Evolutionary conservation across 1,140 invertebrate genomes (phyloP).

Genomic region (Heliconius melpomene): DNA sequence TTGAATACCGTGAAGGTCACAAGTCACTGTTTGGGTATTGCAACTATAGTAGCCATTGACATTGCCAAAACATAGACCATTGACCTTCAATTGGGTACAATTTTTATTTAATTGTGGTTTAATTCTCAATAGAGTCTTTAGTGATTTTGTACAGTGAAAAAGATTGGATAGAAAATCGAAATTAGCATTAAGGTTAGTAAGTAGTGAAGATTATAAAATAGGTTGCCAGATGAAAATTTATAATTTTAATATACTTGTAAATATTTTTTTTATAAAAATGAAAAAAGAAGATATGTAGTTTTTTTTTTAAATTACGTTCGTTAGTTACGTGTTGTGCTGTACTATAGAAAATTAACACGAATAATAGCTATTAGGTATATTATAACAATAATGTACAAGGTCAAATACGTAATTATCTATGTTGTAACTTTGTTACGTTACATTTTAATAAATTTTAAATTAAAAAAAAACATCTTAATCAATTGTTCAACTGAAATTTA

Average conservation of each 20-base stretch:
- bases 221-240: background rate
- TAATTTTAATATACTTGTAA: background rate
- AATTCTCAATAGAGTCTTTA: background rate
- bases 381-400: background rate
- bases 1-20: background rate
- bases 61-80: background rate
- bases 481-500: too few relatives aligned
- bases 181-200: background rate
- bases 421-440: background rate
- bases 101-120: background rate
- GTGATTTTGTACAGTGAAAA: background rate
- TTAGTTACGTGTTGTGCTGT: background rate
- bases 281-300: too few relatives aligned
- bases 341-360: background rate
- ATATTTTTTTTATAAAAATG: too few relatives aligned
- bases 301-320: too few relatives aligned
- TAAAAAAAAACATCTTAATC: background rate
- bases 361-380: background rate
- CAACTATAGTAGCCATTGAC: background rate
- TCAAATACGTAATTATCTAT: background rate
- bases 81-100: conserved; percentile 2
- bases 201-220: background rate
- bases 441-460: background rate
- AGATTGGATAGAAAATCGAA: background rate
- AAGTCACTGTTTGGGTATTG: background rate